Percentiles rank a stretch among this genome's conserved stretches.
Conservation (phyloP, 2,888 invertebrate species). For the Acanthosepion lycidas region DNA sequence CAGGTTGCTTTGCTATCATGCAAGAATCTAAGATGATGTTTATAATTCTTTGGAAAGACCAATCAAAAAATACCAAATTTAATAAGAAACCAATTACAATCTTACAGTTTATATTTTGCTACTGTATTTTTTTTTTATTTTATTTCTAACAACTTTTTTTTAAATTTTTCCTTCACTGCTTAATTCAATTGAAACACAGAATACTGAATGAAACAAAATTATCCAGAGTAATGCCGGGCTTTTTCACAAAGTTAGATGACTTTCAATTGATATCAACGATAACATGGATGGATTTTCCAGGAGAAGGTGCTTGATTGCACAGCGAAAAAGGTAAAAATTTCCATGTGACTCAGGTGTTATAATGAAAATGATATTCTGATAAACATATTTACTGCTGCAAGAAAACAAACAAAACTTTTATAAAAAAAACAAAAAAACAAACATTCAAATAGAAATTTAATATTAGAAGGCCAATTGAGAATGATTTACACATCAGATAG, state of each 20-base stretch:
- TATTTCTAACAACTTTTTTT: background rate
- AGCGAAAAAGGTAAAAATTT: background rate
- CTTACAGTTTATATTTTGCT: background rate
- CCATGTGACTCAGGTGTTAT: conserved; percentile 33
- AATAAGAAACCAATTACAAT: background rate
- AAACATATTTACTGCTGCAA: background rate
- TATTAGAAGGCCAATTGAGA: background rate
- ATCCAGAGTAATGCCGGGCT: background rate
- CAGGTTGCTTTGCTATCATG: too few species aligned
- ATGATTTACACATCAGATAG: conserved; percentile 8
- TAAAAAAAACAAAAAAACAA: background rate
- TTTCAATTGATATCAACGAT: background rate
- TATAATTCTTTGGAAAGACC: background rate
- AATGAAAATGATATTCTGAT: background rate
- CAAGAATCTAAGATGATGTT: background rate
- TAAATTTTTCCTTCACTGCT: background rate
- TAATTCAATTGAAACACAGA: background rate
- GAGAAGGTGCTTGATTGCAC: background rate
- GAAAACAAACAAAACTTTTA: background rate
- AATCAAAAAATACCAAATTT: background rate
- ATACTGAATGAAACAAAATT: background rate
- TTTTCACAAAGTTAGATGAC: background rate
- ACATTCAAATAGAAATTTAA: background rate
- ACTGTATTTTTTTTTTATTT: background rate
- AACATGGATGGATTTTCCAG: background rate